Conservation (phyloP, 2,113 vertebrate species). For the Cephalopterus ornatus region DNA sequence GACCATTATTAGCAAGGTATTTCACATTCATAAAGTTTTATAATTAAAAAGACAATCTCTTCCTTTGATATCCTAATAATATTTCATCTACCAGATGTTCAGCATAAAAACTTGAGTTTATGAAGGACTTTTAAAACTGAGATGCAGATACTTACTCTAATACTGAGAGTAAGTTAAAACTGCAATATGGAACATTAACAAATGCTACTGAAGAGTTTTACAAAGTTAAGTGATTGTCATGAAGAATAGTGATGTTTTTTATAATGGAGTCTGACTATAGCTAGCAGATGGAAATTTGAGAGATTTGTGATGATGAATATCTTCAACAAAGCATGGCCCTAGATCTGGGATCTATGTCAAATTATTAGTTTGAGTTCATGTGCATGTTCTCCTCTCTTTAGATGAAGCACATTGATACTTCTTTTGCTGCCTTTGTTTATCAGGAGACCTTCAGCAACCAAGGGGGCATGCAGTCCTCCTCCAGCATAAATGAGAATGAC, state of each 20-base stretch:
- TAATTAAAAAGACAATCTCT: background rate
- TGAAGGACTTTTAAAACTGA: background rate
- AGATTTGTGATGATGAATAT: background rate
- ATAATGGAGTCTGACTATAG: accelerated
- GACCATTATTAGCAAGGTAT: background rate
- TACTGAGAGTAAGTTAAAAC: background rate
- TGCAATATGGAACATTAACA: background rate
- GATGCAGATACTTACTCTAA: background rate
- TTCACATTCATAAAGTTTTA: background rate
- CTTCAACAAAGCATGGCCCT: background rate
- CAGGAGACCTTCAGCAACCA: background rate
- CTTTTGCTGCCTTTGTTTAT: background rate
- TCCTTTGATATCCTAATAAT: background rate
- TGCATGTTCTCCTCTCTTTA: background rate
- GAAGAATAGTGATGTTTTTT: background rate
- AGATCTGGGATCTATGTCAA: background rate
- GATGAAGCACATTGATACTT: background rate
- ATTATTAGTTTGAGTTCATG: background rate
- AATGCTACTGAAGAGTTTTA: background rate
- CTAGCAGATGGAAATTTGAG: background rate
- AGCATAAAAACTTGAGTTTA: background rate
- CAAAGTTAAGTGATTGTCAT: background rate
- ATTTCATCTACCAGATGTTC: background rate
- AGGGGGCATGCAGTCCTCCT: background rate
- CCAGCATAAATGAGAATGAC: background rate